Conservation (phyloP, 35 echinoderm and acorn worm species). For the Patiria miniata region DNA sequence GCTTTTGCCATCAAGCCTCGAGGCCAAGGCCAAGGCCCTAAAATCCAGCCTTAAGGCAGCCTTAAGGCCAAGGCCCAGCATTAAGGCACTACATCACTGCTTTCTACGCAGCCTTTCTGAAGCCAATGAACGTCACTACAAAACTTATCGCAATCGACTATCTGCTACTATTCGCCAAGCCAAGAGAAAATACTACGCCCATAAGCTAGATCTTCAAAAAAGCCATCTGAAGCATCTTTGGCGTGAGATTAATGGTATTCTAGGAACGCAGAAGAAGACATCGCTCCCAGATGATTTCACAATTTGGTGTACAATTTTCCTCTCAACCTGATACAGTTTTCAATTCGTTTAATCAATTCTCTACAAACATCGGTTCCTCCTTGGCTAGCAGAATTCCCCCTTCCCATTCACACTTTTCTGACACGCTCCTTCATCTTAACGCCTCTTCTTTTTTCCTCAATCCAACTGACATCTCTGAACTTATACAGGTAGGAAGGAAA, state of each 20-base stretch:
- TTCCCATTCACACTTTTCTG: neutral
- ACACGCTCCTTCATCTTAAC: neutral
- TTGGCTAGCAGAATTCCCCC: neutral
- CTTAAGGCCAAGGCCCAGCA: no score
- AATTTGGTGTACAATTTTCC: neutral
- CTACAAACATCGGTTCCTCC: constrained; percentile 1
- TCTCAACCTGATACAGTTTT: neutral
- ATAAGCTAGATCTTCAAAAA: neutral
- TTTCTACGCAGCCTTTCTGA: neutral
- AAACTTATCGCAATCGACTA: neutral
- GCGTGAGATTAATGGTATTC: neutral
- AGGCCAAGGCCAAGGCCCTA: no score
- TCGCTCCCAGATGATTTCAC: neutral
- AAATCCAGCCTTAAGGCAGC: no score
- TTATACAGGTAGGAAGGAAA: neutral
- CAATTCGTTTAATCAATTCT: constrained; percentile 5
- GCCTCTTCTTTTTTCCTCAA: neutral
- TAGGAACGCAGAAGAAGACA: neutral
- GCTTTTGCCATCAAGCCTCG: no score
- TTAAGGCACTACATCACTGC: no score
- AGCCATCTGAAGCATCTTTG: neutral
- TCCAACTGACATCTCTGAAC: neutral
- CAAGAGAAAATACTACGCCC: neutral
- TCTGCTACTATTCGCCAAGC: neutral
- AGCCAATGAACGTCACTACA: constrained; percentile 1